These are phyloP conservation scores for Andricus grossulariae DNA, from an alignment of 1,140 invertebrate genomes.

Conservation along the genomic window DNA sequence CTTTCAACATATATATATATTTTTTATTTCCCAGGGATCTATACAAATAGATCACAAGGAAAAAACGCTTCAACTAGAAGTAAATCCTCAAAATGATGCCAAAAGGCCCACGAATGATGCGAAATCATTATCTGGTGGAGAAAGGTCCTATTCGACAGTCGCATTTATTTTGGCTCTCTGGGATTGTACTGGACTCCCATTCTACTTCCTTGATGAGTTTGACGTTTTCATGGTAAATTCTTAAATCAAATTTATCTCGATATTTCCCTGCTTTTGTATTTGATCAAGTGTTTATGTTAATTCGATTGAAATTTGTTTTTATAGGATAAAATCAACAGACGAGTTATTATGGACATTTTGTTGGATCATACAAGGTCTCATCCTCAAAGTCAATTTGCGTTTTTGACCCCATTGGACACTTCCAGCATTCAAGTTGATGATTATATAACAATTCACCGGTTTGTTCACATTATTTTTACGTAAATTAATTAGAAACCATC, in stretches of 20 bases:
- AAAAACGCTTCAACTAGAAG: constrained; percentile 78
- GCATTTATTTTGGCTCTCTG: constrained; percentile 96
- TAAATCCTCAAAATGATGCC: constrained; percentile 75
- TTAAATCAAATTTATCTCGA: background rate
- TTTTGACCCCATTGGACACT: constrained; percentile 86
- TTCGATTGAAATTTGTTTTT: constrained; percentile 44
- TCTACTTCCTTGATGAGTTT: constrained; percentile 98
- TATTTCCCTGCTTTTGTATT: background rate
- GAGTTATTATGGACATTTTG: constrained; percentile 82
- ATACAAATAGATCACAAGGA: constrained; percentile 80
- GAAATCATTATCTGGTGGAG: constrained; percentile 92
- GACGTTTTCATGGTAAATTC: constrained; percentile 95
- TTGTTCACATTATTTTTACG: constrained; percentile 45
- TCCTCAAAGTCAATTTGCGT: constrained; percentile 82
- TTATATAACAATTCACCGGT: constrained; percentile 78
- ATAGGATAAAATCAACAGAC: constrained; percentile 85
- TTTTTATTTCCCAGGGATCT: constrained; percentile 73
- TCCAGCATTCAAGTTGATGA: constrained; percentile 75
- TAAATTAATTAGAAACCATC: background rate
- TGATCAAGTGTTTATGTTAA: constrained; percentile 21
- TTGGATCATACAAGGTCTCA: constrained; percentile 80
- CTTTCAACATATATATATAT: too few relatives aligned
- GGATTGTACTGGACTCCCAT: constrained; percentile 93
- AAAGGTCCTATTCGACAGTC: constrained; percentile 95
- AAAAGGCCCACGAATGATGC: constrained; percentile 61